Base-by-base conservation (phyloP, 2,797 vertebrate species). In the Trematomus bernacchii region DNA sequence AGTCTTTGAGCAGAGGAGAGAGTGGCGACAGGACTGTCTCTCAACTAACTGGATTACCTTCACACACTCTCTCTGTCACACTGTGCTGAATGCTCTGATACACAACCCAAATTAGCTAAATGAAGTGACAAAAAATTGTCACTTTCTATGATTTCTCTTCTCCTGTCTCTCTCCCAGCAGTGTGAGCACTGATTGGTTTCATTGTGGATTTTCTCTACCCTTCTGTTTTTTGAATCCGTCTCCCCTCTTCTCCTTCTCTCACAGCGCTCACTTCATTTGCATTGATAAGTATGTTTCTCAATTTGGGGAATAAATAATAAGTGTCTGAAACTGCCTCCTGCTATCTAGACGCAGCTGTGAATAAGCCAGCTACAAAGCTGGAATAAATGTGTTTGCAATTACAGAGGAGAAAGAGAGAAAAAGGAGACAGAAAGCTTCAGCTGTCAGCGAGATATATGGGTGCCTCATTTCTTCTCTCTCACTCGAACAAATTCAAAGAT, bases 281-380 rank as follows among this genome's bases (percentile, higher is more conserved):
- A 87, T 84, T 92, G 90, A 93, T 92, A 90, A 91, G 86, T 86
- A 81, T 80, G 87, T 93, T 92, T 90, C 88, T 92, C 87, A 90
- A 87, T 92, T 89, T 90, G 58, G 77, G 60, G 71, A 85, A 83
- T 85, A 87, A 88, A 88, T 74, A 80, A 66, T 81, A 87, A 87
- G 83, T 89, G 88, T 89, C 82, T 85, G 80, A 92, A 89, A 89
- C 84, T 84, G 85, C 85, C 84, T 85, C 67, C 54, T 77, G 73
- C 83, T 89, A 91, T 92, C 86, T 80, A 71, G 78, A 84, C 79
- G 16, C 86, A 91, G 88, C 84, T 88, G 88, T 76, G 85, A 88
- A 86, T 85, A 79, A 84, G 77, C 77, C 67, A 33, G 86, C 81
- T 75, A 85, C 80, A 86, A 84, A 89, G 79, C 83, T 64, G 82